phyloP scores from a whole-genome alignment of 2,888 invertebrate species.

The Drosophila borborema region DNA sequence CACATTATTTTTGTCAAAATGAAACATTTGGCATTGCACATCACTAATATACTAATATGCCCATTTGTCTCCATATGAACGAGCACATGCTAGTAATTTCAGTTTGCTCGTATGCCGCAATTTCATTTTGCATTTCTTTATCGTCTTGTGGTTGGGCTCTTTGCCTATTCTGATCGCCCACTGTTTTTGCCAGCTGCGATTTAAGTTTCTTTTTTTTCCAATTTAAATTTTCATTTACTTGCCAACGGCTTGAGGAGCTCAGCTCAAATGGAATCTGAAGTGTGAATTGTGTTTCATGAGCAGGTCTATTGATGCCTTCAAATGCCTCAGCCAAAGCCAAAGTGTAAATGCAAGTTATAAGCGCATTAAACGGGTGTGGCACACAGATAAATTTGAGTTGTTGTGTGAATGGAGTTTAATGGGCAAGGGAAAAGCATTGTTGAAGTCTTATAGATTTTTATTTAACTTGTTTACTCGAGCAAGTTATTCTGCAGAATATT shows the following conservation, averaged over 20 bases:
- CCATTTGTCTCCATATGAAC: neutral
- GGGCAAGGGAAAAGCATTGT: no score
- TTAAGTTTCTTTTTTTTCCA: neutral
- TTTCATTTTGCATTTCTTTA: neutral
- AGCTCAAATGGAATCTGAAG: slow-evolving; percentile 3
- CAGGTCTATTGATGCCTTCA: neutral
- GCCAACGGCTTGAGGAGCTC: slow-evolving; percentile 2
- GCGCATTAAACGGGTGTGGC: neutral
- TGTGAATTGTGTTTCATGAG: slow-evolving; percentile 3
- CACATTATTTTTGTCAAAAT: no score
- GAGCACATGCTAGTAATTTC: neutral
- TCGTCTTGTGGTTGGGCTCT: neutral
- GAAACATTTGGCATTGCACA: neutral
- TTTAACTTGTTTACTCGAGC: no score
- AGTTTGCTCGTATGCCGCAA: neutral
- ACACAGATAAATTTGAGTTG: neutral
- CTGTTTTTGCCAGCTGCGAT: neutral
- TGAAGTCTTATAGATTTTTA: no score
- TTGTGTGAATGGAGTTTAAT: no score
- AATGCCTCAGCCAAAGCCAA: neutral
- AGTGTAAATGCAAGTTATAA: neutral
- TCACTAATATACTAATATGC: neutral
- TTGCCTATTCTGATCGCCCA: neutral
- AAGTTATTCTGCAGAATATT: no score
- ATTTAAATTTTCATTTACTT: slow-evolving; percentile 8